Evolutionary conservation across 2,797 vertebrate genomes (phyloP).

Genomic region (Cyprinodon diabolis): DNA sequence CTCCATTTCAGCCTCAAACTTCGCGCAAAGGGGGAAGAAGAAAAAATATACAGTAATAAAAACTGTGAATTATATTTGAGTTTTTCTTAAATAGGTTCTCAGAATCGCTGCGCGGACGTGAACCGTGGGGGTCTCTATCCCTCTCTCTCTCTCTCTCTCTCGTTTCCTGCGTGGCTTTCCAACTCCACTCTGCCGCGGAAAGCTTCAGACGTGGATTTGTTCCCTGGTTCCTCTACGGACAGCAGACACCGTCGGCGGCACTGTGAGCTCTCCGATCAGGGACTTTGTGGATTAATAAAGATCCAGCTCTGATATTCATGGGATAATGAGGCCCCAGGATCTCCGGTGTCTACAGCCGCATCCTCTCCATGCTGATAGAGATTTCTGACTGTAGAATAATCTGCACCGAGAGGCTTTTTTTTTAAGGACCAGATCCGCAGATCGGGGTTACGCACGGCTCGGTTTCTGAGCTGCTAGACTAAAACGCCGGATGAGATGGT

Average conservation of each 20-base stretch:
- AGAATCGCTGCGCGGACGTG: constrained; percentile 54
- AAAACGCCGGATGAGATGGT: constrained; percentile 53
- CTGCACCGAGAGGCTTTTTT: constrained; percentile 16
- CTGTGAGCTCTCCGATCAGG: constrained; percentile 74
- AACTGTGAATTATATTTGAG: constrained; percentile 68
- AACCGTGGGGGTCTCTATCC: constrained; percentile 43
- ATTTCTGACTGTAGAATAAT: constrained; percentile 40
- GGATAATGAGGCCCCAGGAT: constrained; percentile 58
- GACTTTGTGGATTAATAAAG: constrained; percentile 85
- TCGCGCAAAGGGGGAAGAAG: constrained; percentile 40
- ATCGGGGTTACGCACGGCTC: constrained; percentile 33
- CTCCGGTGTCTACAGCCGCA: not conserved
- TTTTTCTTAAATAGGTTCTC: constrained; percentile 38
- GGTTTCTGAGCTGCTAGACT: constrained; percentile 19
- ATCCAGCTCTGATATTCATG: constrained; percentile 63
- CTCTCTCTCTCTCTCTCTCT: constrained; percentile 24
- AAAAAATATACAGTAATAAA: not conserved
- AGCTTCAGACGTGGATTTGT: constrained; percentile 64
- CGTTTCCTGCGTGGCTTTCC: constrained; percentile 13
- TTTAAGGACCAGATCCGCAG: constrained; percentile 38
- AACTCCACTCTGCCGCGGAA: constrained; percentile 51
- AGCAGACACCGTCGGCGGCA: constrained; percentile 25
- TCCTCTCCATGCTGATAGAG: not conserved
- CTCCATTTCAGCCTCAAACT: constrained; percentile 62
- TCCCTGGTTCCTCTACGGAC: constrained; percentile 45